Evolutionary conservation across 2,113 vertebrate genomes (phyloP), one percentile per base, ranked within the genome.

Genomic region (Fregata magnificens): DNA sequence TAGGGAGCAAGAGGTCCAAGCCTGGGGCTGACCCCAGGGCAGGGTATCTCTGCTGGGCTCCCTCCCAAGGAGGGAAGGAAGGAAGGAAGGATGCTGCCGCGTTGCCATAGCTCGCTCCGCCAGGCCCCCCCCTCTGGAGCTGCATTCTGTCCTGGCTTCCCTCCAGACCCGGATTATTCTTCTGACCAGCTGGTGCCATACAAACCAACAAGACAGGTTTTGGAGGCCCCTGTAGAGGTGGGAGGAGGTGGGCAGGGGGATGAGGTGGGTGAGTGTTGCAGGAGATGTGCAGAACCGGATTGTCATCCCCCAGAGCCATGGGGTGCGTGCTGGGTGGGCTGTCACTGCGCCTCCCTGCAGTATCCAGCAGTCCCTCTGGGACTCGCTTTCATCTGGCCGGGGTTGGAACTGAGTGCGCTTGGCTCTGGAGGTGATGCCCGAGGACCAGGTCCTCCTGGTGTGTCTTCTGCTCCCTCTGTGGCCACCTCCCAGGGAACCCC

Each of bases 151-250:
- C 95, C 95, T 95, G 95, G 96, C 97, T 88, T 71, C 83, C 61
- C 92, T 97, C 95, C 96, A 95, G 92, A 50, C 93, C n/a, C 10
- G 80, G 97, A 97, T 96, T 95, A 96, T 92, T 95, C 69, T 83
- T 86, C 88, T 95, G 96, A 88, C 95, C 95, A 95, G 92, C 95
- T 95, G 92, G 88, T 96, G 92, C 94, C 76, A 86, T 52, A 20
- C 45, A 47, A 47, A 47, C 45, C 18, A 82, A 44, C 72, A 15
- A 5, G 74, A 31, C 1, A 1, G 65, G 62, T 42, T 83, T 90
- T 61, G 83, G 69, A 94, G 83, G 82, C 86, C 92, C 56, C 59
- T 62, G 49, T 45, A 28, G 55, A 82, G 67, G 52, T 79, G 78
- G 83, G 50, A 84, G 55, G 82, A 2, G 5, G 47, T 62, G 29